phyloP scores from a whole-genome alignment of 1,140 invertebrate species.

The Drosophila oshimai region DNA sequence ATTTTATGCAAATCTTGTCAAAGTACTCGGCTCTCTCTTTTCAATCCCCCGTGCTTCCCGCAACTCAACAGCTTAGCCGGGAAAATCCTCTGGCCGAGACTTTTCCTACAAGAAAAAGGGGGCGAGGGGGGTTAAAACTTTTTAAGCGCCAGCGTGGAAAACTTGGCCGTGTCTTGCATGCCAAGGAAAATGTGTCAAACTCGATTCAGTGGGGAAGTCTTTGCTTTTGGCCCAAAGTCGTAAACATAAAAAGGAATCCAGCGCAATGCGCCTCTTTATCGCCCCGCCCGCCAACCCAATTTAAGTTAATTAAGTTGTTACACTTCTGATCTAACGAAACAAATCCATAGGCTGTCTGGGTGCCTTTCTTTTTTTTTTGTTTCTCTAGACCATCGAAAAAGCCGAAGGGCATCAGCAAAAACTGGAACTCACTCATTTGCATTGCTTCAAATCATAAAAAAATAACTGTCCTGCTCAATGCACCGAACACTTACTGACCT shows the following conservation, averaged over 20 bases:
- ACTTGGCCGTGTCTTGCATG: constrained; percentile 77
- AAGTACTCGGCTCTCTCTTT: constrained; percentile 42
- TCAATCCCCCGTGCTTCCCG: constrained; percentile 2
- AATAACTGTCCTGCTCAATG: not conserved
- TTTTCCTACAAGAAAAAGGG: too few species aligned
- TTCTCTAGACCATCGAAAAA: constrained; percentile 1
- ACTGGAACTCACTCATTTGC: constrained; percentile 20
- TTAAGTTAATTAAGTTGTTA: constrained; percentile 72
- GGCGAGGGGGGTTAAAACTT: constrained; percentile 41
- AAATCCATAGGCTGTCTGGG: not conserved
- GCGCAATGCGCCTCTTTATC: constrained; percentile 38
- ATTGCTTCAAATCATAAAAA: constrained; percentile 28
- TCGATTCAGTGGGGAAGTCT: too few species aligned
- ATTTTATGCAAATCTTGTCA: constrained; percentile 77
- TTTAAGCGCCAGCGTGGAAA: constrained; percentile 72
- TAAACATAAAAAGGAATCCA: constrained; percentile 53
- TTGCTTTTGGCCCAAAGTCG: constrained; percentile 18
- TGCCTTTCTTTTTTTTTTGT: not conserved
- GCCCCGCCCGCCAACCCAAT: constrained; percentile 35
- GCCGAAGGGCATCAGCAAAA: not conserved
- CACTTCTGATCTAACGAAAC: constrained; percentile 52
- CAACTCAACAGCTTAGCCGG: constrained; percentile 50
- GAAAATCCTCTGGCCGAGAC: constrained; percentile 56
- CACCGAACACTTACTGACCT: not conserved
- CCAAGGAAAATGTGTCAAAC: constrained; percentile 69